Conservation (phyloP, 2,797 vertebrate genomes). For the Uromys caudimaculatus region DNA sequence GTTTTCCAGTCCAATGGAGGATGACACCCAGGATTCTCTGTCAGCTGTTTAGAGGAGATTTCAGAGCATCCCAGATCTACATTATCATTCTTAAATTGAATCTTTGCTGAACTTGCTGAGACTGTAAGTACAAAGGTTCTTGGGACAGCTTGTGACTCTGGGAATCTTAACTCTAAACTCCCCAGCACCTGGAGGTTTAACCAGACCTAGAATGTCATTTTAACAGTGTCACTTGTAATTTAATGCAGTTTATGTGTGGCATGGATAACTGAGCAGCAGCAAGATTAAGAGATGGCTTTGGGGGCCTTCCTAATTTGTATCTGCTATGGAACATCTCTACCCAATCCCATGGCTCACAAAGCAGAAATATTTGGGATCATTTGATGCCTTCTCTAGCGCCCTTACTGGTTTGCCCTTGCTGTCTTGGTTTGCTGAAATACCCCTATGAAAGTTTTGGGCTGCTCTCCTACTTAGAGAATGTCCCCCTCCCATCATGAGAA, state of each 20-base stretch:
- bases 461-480: neutral
- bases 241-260: slow-evolving; percentile 61
- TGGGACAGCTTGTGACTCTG: slow-evolving; percentile 37
- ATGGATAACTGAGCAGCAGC: slow-evolving; percentile 26
- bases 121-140: slow-evolving; percentile 3
- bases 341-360: neutral
- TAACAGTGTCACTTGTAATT: slow-evolving; percentile 59
- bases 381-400: neutral
- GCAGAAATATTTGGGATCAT: slow-evolving; percentile 46
- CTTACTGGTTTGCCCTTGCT: neutral
- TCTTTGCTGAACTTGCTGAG: slow-evolving; percentile 5
- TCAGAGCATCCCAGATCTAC: neutral
- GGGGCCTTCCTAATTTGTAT: slow-evolving; percentile 41
- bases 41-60: neutral
- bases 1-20: neutral
- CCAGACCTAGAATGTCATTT: slow-evolving; percentile 62
- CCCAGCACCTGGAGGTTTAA: slow-evolving; percentile 14
- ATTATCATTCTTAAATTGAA: neutral
- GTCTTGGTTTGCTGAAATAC: neutral
- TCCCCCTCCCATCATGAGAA: neutral
- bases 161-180: slow-evolving; percentile 57
- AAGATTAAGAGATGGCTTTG: slow-evolving; percentile 42
- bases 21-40: neutral
- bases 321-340: neutral
- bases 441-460: neutral